Conservation (phyloP, 2,888 invertebrate genomes). For the Nymphalis c-album region DNA sequence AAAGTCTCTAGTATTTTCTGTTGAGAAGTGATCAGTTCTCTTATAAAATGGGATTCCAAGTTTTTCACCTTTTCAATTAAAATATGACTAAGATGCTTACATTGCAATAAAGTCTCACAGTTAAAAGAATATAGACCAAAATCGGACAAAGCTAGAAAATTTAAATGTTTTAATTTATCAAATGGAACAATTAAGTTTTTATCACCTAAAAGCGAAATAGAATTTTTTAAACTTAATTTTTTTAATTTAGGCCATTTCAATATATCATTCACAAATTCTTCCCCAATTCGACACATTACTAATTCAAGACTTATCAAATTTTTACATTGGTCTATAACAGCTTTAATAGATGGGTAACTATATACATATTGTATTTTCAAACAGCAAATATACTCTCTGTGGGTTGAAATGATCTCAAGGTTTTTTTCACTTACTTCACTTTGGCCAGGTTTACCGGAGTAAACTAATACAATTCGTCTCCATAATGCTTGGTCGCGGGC, state of each 20-base stretch:
- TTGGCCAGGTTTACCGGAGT: conserved; percentile 66
- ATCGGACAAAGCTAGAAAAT: conserved; percentile 63
- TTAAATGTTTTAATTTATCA: conserved; percentile 60
- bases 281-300: conserved; percentile 68
- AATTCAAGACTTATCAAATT: conserved; percentile 67
- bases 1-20: conserved; percentile 57
- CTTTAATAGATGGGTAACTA: conserved; percentile 57
- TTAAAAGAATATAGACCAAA: conserved; percentile 66
- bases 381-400: conserved; percentile 56
- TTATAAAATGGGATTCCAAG: conserved; percentile 58
- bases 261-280: conserved; percentile 61
- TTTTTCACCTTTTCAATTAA: conserved; percentile 70
- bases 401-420: conserved; percentile 57
- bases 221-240: conserved; percentile 68
- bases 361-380: conserved; percentile 70
- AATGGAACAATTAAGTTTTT: conserved; percentile 58
- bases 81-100: conserved; percentile 63
- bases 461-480: conserved; percentile 58
- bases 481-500: conserved; percentile 60
- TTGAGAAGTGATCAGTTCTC: conserved; percentile 58
- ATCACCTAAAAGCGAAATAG: conserved; percentile 52
- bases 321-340: conserved; percentile 58
- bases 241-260: conserved; percentile 61
- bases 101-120: conserved; percentile 60
- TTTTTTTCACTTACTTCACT: conserved; percentile 60